A percentile compares a stretch with the other conserved stretches of the same genome.
Conservation (phyloP, 2,888 invertebrate genomes). For the Chalcis sispes region DNA sequence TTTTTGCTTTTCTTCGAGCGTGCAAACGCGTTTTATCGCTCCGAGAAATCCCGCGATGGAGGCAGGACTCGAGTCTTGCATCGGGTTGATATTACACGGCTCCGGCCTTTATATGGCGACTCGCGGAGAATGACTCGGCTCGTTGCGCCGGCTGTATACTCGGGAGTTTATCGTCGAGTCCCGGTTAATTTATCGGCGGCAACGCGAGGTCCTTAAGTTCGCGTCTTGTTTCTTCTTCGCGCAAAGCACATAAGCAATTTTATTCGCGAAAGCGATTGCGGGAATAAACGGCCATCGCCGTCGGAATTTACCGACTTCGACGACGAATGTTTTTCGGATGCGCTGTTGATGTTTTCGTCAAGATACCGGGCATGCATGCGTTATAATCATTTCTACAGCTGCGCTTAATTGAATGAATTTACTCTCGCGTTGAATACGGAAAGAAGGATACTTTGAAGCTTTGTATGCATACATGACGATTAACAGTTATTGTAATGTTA, state of each 20-base stretch:
- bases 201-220: not conserved
- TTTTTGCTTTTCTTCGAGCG: not conserved
- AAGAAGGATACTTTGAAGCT: no score
- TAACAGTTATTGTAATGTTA: no score
- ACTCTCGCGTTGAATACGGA: not conserved
- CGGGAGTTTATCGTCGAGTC: slow-evolving; percentile 52
- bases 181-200: slow-evolving; percentile 48
- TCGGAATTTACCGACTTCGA: slow-evolving; percentile 44
- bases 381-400: no score
- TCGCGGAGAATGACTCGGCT: no score
- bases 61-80: not conserved
- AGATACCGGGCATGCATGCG: no score
- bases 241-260: not conserved
- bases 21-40: slow-evolving; percentile 28
- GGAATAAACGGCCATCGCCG: slow-evolving; percentile 37
- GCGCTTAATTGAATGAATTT: slow-evolving; percentile 44
- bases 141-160: slow-evolving; percentile 45
- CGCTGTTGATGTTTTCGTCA: no score
- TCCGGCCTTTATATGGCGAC: no score
- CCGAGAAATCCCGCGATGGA: not conserved
- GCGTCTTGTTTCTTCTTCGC: no score
- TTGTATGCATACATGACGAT: not conserved
- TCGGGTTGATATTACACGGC: not conserved
- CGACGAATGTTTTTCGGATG: not conserved
- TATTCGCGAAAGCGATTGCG: slow-evolving; percentile 27